phyloP scores from a whole-genome alignment of 2,888 invertebrate genomes.

The Diarsia rubi region DNA sequence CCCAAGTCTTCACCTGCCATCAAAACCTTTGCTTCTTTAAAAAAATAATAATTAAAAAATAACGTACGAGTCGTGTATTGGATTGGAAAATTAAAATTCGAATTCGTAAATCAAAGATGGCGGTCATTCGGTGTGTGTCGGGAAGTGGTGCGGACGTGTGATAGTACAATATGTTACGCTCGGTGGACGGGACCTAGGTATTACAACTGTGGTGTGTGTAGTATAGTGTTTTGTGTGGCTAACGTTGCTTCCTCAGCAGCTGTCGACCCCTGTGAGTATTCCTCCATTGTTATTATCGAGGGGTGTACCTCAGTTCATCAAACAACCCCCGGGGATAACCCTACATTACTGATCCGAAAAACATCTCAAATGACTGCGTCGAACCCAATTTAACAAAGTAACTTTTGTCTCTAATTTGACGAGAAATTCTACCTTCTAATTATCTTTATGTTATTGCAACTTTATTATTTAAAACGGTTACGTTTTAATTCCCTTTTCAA shows the following conservation, averaged over 20 bases:
- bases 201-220: slow-evolving; percentile 66
- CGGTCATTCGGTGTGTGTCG: slow-evolving; percentile 38
- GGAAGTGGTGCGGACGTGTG: slow-evolving; percentile 26
- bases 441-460: neutral
- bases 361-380: slow-evolving; percentile 30
- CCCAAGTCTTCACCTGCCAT: slow-evolving; percentile 70
- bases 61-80: slow-evolving; percentile 65
- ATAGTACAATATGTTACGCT: slow-evolving; percentile 68
- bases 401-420: neutral
- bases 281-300: slow-evolving; percentile 19
- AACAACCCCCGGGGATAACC: slow-evolving; percentile 19
- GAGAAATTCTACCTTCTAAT: neutral
- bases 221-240: slow-evolving; percentile 65
- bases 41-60: slow-evolving; percentile 71
- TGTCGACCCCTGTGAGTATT: slow-evolving; percentile 55
- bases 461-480: neutral
- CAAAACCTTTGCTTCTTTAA: slow-evolving; percentile 67
- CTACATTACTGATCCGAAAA: neutral
- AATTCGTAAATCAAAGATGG: slow-evolving; percentile 63
- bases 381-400: slow-evolving; percentile 10
- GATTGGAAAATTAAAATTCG: slow-evolving; percentile 58
- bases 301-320: slow-evolving; percentile 20
- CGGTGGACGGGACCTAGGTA: slow-evolving; percentile 66
- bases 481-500: neutral
- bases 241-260: slow-evolving; percentile 42